Percentiles rank a stretch among this genome's conserved stretches.
Evolutionary conservation across 2,888 invertebrate species (phyloP).

Genomic region (Conus canariensis): DNA sequence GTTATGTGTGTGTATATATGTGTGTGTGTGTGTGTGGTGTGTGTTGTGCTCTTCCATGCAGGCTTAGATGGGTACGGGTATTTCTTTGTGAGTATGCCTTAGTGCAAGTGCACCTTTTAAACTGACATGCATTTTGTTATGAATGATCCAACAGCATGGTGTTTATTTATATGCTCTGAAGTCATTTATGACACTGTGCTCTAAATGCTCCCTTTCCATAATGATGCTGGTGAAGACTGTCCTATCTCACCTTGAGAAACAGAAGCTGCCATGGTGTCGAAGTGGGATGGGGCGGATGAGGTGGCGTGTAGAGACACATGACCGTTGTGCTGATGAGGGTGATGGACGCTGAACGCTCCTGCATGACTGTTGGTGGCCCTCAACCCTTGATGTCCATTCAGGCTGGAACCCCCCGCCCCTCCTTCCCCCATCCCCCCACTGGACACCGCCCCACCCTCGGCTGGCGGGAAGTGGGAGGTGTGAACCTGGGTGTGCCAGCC

Average conservation of each 20-base stretch:
- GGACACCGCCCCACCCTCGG: slow-evolving; percentile 38
- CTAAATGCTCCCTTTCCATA: too few relatives aligned
- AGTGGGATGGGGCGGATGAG: slow-evolving; percentile 75
- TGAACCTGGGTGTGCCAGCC: slow-evolving; percentile 43
- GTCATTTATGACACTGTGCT: too few relatives aligned
- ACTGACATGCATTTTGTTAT: too few relatives aligned
- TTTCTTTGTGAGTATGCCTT: too few relatives aligned
- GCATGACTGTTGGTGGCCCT: slow-evolving; percentile 53
- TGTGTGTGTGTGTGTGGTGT: too few relatives aligned
- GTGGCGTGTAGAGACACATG: slow-evolving; percentile 74
- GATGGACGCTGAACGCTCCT: slow-evolving; percentile 46
- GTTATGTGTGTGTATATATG: too few relatives aligned
- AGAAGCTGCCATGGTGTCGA: slow-evolving; percentile 55
- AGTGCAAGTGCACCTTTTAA: too few relatives aligned
- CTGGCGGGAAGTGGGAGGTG: slow-evolving; percentile 4
- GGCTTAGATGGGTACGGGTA: too few relatives aligned
- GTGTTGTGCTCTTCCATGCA: too few relatives aligned
- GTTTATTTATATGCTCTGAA: too few relatives aligned
- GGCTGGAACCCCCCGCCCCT: slow-evolving; percentile 11
- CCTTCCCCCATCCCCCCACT: slow-evolving; percentile 32
- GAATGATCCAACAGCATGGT: too few relatives aligned
- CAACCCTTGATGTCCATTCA: slow-evolving; percentile 49
- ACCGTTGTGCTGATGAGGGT: slow-evolving; percentile 34
- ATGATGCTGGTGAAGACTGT: too few relatives aligned
- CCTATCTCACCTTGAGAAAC: slow-evolving; percentile 46